Percentiles rank a stretch among this genome's conserved stretches.
Conservation (phyloP, 2,888 invertebrate species). For the Limnephilus auricula region DNA sequence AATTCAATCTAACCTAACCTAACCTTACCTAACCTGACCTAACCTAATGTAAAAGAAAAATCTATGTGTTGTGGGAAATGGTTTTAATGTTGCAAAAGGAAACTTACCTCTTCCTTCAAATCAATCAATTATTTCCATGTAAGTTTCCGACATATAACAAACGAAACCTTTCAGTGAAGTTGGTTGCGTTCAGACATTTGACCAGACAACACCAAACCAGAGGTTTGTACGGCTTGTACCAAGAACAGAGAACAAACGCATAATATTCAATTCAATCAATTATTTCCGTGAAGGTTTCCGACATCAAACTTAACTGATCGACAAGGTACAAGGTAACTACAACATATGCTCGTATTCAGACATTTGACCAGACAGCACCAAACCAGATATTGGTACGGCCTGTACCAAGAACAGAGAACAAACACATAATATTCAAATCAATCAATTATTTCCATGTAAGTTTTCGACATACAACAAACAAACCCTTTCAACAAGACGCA, state of each 20-base stretch:
- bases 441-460: neutral
- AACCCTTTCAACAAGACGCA: neutral
- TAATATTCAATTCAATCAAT: too few relatives aligned
- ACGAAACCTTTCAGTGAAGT: neutral
- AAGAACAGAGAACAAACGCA: too few relatives aligned
- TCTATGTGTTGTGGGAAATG: neutral
- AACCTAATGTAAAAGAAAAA: too few relatives aligned
- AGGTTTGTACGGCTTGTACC: too few relatives aligned
- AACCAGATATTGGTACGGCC: neutral
- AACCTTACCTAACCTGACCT: too few relatives aligned
- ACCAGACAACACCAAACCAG: too few relatives aligned
- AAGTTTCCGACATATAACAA: neutral
- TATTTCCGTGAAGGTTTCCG: too few relatives aligned
- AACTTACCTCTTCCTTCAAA: neutral
- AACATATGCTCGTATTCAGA: too few relatives aligned
- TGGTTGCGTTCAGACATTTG: too few relatives aligned
- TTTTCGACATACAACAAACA: neutral
- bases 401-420: neutral
- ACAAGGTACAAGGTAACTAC: too few relatives aligned
- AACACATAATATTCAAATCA: neutral
- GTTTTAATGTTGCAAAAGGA: neutral
- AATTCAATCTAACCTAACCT: too few relatives aligned
- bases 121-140: neutral
- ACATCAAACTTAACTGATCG: too few relatives aligned
- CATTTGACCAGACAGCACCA: neutral